Base-by-base conservation (phyloP, 2,888 invertebrate genomes). In the Lissonota sp. region DNA sequence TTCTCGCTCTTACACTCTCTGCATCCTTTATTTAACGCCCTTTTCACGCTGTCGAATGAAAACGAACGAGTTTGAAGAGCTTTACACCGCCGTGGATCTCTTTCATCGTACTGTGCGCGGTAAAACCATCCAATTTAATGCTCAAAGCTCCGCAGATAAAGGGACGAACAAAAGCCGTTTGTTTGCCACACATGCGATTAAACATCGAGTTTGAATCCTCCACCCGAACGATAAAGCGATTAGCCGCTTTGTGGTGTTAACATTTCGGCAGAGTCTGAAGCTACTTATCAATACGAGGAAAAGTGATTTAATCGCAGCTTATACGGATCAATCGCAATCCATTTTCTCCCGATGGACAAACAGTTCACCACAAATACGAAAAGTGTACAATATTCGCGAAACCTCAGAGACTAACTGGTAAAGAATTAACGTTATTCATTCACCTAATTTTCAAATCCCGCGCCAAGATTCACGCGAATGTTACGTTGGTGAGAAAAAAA, bases 71-170 rank as follows among this genome's bases (percentile, higher is more conserved):
- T 42, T 42, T 16, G 37, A 10, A 58, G 44, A 44, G 58, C 71
- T 66, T 66, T 58, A 6, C 12, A 64, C 16, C 5, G n/a, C 26
- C 7, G 14, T 16, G 12, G 51, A 64, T 42, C 40, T 49, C 49
- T 62, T 58, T 57, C 26, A 60, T 37, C 49, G 49, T 49, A n/a
- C 49, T 71, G 12, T 6, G 62, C 39, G 51, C 39, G 1, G 16
- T 58, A 72, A 74, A 46, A 14, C 67, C 55, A 37, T 62, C n/a
- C 53, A 44, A 72, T 62, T 78, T 67, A 72, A 67, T 37, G 40
- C 49, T 55, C 12, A 37, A 40, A 8, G 42, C 46, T 16, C 8
- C 10, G 40, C 26, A 5, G 5, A 7, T 39, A 66, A 46, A 72
- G 37, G 16, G 49, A 26, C 7, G 53, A n/a, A 66, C 2, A 16